These are phyloP conservation scores for Chromobotia macracanthus DNA, from an alignment of 2,797 vertebrate species.

Conservation along the genomic window DNA sequence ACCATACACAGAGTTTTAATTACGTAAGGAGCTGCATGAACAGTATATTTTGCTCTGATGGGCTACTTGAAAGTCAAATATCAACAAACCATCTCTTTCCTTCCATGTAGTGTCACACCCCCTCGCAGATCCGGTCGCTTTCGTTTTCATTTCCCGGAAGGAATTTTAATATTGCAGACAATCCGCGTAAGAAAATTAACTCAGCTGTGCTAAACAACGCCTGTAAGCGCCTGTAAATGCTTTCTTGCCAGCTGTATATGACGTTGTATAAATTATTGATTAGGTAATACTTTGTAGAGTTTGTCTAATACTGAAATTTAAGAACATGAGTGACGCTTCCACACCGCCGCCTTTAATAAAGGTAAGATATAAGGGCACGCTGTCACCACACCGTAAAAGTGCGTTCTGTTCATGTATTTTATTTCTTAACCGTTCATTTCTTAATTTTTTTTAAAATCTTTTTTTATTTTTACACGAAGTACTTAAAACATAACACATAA, in stretches of 20 bases:
- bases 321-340: constrained; percentile 67
- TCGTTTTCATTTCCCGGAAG: constrained; percentile 90
- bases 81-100: neutral
- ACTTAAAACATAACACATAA: no score
- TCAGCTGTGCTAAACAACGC: neutral
- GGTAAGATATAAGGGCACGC: constrained; percentile 64
- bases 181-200: neutral
- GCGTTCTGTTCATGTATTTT: neutral
- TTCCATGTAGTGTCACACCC: constrained; percentile 32
- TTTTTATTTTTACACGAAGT: neutral
- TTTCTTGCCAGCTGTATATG: neutral
- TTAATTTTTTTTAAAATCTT: no score
- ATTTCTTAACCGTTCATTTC: neutral
- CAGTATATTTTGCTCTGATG: no score
- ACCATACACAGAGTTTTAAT: no score
- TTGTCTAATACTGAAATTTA: constrained; percentile 30
- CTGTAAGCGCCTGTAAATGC: neutral
- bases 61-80: no score
- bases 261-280: neutral
- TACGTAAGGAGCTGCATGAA: no score
- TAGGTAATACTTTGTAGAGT: neutral
- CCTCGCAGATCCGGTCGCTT: constrained; percentile 70
- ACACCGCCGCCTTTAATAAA: constrained; percentile 66
- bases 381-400: neutral
- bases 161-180: constrained; percentile 50